phyloP scores from a whole-genome alignment of 2,888 invertebrate genomes.

The Drosophila ochracea region DNA sequence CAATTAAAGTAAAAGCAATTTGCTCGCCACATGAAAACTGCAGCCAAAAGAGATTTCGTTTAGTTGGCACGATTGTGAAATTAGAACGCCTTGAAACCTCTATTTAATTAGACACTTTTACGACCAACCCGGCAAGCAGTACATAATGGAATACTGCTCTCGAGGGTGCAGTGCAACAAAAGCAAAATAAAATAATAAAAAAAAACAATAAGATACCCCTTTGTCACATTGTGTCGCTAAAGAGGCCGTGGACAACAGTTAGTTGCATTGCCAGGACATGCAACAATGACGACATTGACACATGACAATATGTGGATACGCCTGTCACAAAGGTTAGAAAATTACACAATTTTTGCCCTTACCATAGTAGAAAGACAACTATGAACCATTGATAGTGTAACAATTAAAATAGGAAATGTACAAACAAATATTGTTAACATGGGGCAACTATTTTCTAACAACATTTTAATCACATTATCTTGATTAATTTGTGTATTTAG shows the following conservation, averaged over 20 bases:
- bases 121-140: conserved; percentile 25
- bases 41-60: conserved; percentile 42
- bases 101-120: conserved; percentile 74
- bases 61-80: conserved; percentile 53
- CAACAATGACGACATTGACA: conserved; percentile 52
- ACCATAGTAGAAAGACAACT: background rate
- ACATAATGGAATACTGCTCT: conserved; percentile 31
- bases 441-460: background rate
- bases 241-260: conserved; percentile 44
- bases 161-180: conserved; percentile 28
- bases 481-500: background rate
- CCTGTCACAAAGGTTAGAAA: conserved; percentile 3
- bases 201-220: conserved; percentile 44
- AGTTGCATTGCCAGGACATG: conserved; percentile 64
- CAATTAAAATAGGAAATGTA: background rate
- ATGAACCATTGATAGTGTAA: background rate
- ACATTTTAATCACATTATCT: background rate
- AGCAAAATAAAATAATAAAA: background rate
- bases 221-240: conserved; percentile 49
- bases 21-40: conserved; percentile 38
- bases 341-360: conserved; percentile 50
- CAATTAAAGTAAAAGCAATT: conserved; percentile 80
- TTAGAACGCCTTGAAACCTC: conserved; percentile 45
- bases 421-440: background rate
- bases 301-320: conserved; percentile 15